These are phyloP conservation scores for Agrochola lota DNA, from an alignment of 2,888 invertebrate genomes.

Conservation along the genomic window DNA sequence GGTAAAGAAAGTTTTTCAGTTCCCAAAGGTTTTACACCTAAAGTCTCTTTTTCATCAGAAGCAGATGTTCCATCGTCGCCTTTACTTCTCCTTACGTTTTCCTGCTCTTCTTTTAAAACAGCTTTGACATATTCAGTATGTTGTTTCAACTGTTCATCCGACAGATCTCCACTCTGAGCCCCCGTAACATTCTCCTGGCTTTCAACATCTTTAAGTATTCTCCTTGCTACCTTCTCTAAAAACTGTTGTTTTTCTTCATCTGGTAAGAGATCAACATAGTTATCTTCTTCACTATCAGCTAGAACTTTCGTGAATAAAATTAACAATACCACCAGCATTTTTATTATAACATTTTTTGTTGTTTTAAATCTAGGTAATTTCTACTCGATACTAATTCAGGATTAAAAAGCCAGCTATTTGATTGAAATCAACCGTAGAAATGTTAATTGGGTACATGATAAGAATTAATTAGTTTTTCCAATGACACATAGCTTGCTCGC, in stretches of 20 bases:
- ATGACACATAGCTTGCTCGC: conserved; percentile 14
- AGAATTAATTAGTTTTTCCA: conserved; percentile 57
- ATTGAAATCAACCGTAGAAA: conserved; percentile 62
- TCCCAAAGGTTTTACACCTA: conserved; percentile 54
- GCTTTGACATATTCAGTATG: conserved; percentile 77
- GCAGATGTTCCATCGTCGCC: conserved; percentile 38
- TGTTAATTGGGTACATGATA: conserved; percentile 67
- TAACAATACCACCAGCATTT: conserved; percentile 67
- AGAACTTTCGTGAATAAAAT: conserved; percentile 53
- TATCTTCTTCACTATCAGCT: conserved; percentile 73
- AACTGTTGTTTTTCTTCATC: conserved; percentile 81
- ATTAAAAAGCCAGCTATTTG: conserved; percentile 45
- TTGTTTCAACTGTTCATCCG: conserved; percentile 74
- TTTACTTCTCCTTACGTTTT: conserved; percentile 64
- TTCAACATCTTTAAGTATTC: conserved; percentile 78
- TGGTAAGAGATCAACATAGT: conserved; percentile 81
- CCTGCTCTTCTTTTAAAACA: conserved; percentile 78
- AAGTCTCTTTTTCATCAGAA: conserved; percentile 40
- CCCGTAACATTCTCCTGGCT: conserved; percentile 61
- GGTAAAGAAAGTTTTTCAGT: conserved; percentile 43
- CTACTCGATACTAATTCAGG: conserved; percentile 39
- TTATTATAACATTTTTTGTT: conserved; percentile 60
- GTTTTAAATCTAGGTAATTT: conserved; percentile 36
- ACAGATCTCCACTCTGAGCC: conserved; percentile 69
- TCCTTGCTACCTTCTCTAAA: conserved; percentile 79